These are phyloP conservation scores for Spea bombifrons DNA, from an alignment of 2,113 vertebrate genomes.

Conservation along the genomic window DNA sequence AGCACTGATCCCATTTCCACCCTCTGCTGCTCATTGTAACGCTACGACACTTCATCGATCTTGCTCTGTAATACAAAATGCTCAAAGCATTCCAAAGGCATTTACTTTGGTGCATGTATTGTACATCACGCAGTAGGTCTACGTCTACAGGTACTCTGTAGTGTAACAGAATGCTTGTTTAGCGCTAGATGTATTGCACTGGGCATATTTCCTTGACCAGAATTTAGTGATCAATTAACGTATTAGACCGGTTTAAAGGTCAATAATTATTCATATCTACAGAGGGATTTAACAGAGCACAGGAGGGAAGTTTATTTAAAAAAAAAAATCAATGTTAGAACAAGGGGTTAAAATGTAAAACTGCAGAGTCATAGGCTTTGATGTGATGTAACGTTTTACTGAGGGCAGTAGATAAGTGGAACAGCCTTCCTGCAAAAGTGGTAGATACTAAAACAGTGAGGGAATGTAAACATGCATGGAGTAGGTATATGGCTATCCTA, in stretches of 20 bases:
- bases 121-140: slow-evolving; percentile 21
- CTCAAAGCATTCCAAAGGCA: slow-evolving; percentile 27
- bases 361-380: too few relatives aligned
- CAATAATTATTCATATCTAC: too few relatives aligned
- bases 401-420: too few relatives aligned
- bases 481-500: too few relatives aligned
- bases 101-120: slow-evolving; percentile 28
- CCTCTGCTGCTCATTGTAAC: slow-evolving; percentile 28
- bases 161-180: neutral
- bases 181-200: neutral
- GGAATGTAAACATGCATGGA: too few relatives aligned
- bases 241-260: neutral
- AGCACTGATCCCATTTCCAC: slow-evolving; percentile 28
- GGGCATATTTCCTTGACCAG: neutral
- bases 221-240: neutral
- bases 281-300: too few relatives aligned
- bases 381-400: too few relatives aligned
- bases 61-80: slow-evolving; percentile 30
- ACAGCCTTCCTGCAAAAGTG: too few relatives aligned
- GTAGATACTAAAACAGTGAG: too few relatives aligned
- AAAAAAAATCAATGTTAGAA: too few relatives aligned
- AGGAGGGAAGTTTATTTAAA: too few relatives aligned
- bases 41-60: slow-evolving; percentile 33
- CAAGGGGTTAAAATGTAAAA: too few relatives aligned
- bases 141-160: slow-evolving; percentile 19